Percentiles rank a stretch among this genome's conserved stretches.
Evolutionary conservation across 2,113 vertebrate species (phyloP).

Genomic region (Hippocampus zosterae): DNA sequence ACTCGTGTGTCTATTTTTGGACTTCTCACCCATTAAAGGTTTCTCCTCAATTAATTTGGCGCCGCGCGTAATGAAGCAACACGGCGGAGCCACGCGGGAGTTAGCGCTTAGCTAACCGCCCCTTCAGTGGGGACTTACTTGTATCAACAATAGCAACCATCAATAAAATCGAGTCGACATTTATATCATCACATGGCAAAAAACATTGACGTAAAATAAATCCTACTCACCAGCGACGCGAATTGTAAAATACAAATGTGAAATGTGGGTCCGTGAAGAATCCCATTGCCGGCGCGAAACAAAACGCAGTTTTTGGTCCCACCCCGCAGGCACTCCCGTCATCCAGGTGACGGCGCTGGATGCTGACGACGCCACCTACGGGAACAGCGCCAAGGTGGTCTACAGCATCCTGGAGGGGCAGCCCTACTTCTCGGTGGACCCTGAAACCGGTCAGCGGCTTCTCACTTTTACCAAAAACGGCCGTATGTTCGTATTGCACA

Average conservation of each 20-base stretch:
- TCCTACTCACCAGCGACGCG: no score
- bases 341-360: constrained; percentile 90
- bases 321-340: constrained; percentile 83
- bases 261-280: no score
- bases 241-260: no score
- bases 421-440: constrained; percentile 93
- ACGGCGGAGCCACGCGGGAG: constrained; percentile 65
- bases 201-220: no score
- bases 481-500: no score
- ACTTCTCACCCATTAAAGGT: constrained; percentile 57
- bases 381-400: constrained; percentile 89
- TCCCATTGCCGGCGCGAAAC: no score
- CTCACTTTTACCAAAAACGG: no score
- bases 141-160: neutral
- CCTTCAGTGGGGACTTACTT: neutral
- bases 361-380: constrained; percentile 88
- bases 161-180: neutral
- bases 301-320: neutral
- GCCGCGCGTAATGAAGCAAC: constrained; percentile 67
- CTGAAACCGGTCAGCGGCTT: constrained; percentile 84
- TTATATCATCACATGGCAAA: no score
- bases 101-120: constrained; percentile 51
- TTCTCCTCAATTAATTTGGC: constrained; percentile 70
- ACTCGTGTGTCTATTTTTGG: neutral
- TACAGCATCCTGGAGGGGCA: constrained; percentile 97